Percentiles rank a stretch among this genome's conserved stretches.
Evolutionary conservation across 2,888 invertebrate genomes (phyloP).

Genomic region (Caenorhabditis japonica): DNA sequence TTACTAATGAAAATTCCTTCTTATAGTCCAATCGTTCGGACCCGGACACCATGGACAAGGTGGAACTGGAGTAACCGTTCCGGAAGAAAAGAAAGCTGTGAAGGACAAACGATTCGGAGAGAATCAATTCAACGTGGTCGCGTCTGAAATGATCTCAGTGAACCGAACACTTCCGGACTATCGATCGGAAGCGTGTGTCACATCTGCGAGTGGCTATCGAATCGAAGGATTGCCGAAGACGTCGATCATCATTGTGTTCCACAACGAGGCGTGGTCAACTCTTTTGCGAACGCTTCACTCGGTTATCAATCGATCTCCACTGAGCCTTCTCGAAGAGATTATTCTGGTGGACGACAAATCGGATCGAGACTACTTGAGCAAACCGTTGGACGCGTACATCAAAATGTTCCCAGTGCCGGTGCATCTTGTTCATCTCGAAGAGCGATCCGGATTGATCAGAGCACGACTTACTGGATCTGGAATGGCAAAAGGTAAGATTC

Average conservation of each 20-base stretch:
- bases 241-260: conserved; percentile 97
- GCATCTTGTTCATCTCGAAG: conserved; percentile 88
- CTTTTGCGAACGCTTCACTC: conserved; percentile 83
- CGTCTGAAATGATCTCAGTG: conserved; percentile 95
- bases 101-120: conserved; percentile 73
- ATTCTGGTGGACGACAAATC: conserved; percentile 77
- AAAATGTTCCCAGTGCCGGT: conserved; percentile 81
- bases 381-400: conserved; percentile 74
- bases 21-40: conserved; percentile 59
- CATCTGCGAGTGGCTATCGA: conserved; percentile 12
- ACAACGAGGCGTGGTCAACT: conserved; percentile 99
- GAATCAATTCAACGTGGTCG: conserved; percentile 84
- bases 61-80: conserved; percentile 72
- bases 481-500: conserved; percentile 89
- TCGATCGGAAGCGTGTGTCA: conserved; percentile 59
- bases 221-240: conserved; percentile 85
- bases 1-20: no score
- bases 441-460: conserved; percentile 93
- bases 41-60: conserved; percentile 68
- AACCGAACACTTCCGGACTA: conserved; percentile 95
- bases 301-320: conserved; percentile 75
- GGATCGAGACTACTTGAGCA: conserved; percentile 72
- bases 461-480: conserved; percentile 94
- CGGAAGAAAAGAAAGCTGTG: conserved; percentile 57
- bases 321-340: conserved; percentile 74